Evolutionary conservation across 1,140 invertebrate species (phyloP).

Genomic region (Thalassaphorura encarpata): DNA sequence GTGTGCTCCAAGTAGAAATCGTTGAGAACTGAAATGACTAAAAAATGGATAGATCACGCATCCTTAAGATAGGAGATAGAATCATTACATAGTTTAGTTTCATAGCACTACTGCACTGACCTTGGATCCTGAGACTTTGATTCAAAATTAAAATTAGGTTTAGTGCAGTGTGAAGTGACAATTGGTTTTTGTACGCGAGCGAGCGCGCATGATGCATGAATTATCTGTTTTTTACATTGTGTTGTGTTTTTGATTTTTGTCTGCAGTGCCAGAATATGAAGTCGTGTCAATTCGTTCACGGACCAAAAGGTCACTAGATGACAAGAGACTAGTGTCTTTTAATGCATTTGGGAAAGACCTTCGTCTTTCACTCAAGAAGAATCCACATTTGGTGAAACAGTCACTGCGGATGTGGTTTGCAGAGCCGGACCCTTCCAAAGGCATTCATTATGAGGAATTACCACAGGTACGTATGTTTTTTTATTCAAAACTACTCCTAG

Average conservation of each 20-base stretch:
- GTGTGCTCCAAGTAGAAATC: too few relatives aligned
- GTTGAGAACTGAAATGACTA: too few relatives aligned
- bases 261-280: conserved; percentile 54
- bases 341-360: conserved; percentile 60
- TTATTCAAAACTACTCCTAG: too few relatives aligned
- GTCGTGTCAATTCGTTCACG: conserved; percentile 44
- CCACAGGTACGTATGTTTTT: conserved; percentile 43
- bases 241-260: conserved; percentile 10
- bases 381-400: conserved; percentile 58
- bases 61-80: too few relatives aligned
- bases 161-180: too few relatives aligned
- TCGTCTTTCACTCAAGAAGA: conserved; percentile 59
- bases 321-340: conserved; percentile 54
- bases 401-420: conserved; percentile 66
- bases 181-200: neutral
- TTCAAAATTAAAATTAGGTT: too few relatives aligned
- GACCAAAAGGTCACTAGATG: conserved; percentile 41
- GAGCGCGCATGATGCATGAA: neutral
- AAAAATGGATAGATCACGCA: too few relatives aligned
- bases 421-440: conserved; percentile 54
- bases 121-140: too few relatives aligned
- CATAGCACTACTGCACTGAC: too few relatives aligned
- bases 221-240: neutral
- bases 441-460: conserved; percentile 63
- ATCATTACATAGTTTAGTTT: too few relatives aligned